Evolutionary conservation across 2,113 vertebrate species (phyloP).

Genomic region (Nyctereutes procyonoides): DNA sequence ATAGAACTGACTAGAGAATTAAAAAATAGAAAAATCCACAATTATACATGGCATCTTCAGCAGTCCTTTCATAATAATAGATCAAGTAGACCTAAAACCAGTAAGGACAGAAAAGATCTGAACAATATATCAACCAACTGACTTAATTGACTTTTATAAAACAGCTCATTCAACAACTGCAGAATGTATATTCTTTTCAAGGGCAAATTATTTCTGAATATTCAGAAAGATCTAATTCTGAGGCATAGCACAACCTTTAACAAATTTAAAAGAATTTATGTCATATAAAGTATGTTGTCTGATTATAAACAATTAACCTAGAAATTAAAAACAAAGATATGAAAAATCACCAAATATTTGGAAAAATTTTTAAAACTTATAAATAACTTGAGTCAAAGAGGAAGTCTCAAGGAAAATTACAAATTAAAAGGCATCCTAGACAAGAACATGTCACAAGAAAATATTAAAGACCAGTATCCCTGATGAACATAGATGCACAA

Average conservation of each 20-base stretch:
- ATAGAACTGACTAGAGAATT: background rate
- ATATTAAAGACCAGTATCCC: background rate
- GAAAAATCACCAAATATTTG: slow-evolving; percentile 16
- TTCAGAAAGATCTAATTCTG: background rate
- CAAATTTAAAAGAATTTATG: background rate
- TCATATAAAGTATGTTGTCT: background rate
- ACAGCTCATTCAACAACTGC: background rate
- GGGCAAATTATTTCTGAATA: background rate
- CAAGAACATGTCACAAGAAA: background rate
- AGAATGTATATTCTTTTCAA: background rate
- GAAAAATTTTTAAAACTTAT: background rate
- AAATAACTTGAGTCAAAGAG: background rate
- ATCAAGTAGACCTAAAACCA: background rate
- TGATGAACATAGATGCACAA: background rate
- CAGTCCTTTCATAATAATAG: background rate
- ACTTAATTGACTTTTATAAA: background rate
- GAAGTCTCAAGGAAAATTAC: background rate
- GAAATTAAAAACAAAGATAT: background rate
- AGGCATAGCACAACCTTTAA: background rate
- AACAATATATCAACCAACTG: background rate
- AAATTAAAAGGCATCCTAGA: background rate
- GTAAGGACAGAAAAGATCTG: background rate
- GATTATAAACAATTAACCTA: background rate
- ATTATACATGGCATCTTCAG: background rate
- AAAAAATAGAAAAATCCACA: background rate